Evolutionary conservation across 2,888 invertebrate genomes (phyloP).

Genomic region (Bombylius major): DNA sequence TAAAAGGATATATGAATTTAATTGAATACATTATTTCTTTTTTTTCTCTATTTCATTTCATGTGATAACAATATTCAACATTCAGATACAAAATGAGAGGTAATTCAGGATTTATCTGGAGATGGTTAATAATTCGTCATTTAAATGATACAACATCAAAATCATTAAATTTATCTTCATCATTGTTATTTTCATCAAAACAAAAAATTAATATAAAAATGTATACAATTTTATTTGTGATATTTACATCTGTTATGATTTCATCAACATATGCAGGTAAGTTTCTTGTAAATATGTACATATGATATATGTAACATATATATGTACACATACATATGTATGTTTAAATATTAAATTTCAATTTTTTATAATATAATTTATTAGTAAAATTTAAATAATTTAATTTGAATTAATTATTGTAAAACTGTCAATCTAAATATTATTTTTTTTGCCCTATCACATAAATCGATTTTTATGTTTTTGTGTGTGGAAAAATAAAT

Average conservation of each 20-base stretch:
- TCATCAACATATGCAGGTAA: constrained; percentile 6
- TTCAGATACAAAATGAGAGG: constrained; percentile 12
- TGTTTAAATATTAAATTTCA: not conserved
- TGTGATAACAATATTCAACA: not conserved
- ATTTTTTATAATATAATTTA: too few relatives aligned
- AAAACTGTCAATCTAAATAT: too few relatives aligned
- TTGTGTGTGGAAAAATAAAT: too few relatives aligned
- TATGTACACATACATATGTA: not conserved
- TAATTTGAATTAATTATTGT: too few relatives aligned
- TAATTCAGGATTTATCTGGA: constrained; percentile 12
- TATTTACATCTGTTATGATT: not conserved
- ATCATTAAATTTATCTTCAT: too few relatives aligned
- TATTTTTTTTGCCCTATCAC: too few relatives aligned
- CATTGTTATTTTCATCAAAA: too few relatives aligned
- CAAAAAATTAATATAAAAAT: not conserved
- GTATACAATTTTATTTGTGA: not conserved
- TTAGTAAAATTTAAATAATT: too few relatives aligned
- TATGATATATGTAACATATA: not conserved
- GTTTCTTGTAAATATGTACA: not conserved
- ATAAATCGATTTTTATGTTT: too few relatives aligned
- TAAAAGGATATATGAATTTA: not conserved
- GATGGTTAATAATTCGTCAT: not conserved
- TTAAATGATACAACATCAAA: too few relatives aligned
- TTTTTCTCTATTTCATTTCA: not conserved
- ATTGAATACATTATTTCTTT: not conserved